Percentiles rank a stretch among this genome's conserved stretches.
phyloP scores from a whole-genome alignment of 2,113 vertebrate genomes.

The Lasiurus cinereus region DNA sequence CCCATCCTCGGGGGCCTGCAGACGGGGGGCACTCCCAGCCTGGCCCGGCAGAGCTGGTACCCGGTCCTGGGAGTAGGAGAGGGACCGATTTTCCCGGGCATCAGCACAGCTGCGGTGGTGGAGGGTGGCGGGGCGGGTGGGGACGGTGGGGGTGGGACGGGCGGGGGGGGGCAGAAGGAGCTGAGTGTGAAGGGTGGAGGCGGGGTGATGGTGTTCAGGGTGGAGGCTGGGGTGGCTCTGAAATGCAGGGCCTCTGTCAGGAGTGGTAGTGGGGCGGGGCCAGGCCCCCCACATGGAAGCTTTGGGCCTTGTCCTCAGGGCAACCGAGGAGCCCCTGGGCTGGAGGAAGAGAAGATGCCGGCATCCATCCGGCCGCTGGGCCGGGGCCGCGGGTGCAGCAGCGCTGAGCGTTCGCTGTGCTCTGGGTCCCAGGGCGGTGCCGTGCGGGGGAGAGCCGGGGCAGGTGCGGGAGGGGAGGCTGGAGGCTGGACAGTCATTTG shows the following conservation, averaged over 20 bases:
- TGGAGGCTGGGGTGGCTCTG: not conserved
- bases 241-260: rapidly evolving
- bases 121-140: no score
- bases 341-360: not conserved
- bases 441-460: rapidly evolving
- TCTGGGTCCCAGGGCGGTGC: not conserved
- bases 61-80: not conserved
- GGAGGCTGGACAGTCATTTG: not conserved
- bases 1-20: rapidly evolving
- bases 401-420: rapidly evolving
- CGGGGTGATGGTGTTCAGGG: rapidly evolving
- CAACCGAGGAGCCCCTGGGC: not conserved
- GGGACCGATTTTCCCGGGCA: rapidly evolving
- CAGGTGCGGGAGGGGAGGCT: rapidly evolving
- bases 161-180: not conserved
- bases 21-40: rapidly evolving
- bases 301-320: no score
- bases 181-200: rapidly evolving
- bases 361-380: rapidly evolving
- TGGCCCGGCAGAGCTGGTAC: rapidly evolving
- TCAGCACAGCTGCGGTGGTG: rapidly evolving
- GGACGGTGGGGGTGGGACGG: rapidly evolving
- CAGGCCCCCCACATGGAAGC: not conserved
- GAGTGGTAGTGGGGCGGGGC: not conserved
- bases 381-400: not conserved